Percentiles rank a stretch among this genome's conserved stretches.
Evolutionary conservation across 1,140 invertebrate species (phyloP).

Genomic region (Drosophila miranda): DNA sequence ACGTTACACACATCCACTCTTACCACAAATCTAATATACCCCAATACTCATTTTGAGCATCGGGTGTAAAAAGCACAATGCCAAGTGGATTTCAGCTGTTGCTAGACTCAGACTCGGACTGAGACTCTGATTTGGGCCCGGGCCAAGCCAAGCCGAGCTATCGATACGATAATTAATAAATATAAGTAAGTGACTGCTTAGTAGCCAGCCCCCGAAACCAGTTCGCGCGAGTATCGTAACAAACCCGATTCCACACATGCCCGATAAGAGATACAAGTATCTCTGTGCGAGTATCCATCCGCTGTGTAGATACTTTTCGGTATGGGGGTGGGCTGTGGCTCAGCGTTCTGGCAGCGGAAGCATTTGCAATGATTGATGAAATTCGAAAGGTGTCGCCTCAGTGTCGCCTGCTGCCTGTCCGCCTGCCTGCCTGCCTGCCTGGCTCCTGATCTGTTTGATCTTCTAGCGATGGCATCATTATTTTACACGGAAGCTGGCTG

Average conservation of each 20-base stretch:
- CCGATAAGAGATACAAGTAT: conserved; percentile 64
- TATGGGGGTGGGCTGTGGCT: background rate
- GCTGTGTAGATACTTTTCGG: background rate
- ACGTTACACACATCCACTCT: no score
- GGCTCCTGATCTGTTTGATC: conserved; percentile 45
- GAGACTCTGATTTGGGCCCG: no score
- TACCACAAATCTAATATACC: no score
- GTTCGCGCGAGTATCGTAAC: conserved; percentile 48
- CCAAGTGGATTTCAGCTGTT: conserved; percentile 44
- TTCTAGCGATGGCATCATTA: conserved; percentile 39
- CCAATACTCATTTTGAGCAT: no score
- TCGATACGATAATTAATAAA: conserved; percentile 79
- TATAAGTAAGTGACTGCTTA: conserved; percentile 46
- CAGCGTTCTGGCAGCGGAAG: conserved; percentile 51
- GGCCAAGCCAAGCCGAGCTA: conserved; percentile 37
- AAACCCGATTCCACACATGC: conserved; percentile 46
- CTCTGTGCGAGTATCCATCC: background rate
- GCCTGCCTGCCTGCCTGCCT: conserved; percentile 6
- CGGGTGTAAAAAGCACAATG: conserved; percentile 53
- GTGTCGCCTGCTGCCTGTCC: background rate
- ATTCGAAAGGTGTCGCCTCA: conserved; percentile 57
- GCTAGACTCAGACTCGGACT: background rate
- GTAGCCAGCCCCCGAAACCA: conserved; percentile 47
- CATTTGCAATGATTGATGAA: conserved; percentile 66
- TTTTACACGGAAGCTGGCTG: conserved; percentile 26